phyloP scores from a whole-genome alignment of 1,140 invertebrate species.

The Pollicipes pollicipes region DNA sequence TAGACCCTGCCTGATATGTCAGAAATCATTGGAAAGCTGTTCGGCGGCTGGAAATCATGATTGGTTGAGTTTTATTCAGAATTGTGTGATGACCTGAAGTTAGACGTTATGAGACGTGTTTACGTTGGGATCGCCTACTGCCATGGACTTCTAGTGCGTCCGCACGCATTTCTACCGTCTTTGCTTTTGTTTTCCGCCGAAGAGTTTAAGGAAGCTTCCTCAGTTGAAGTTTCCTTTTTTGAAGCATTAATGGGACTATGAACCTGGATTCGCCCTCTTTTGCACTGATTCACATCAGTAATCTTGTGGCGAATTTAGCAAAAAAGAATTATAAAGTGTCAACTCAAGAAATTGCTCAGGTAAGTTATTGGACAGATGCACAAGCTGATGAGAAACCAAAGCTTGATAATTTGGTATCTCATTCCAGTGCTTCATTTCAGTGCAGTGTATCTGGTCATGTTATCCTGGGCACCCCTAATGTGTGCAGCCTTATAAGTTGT shows the following conservation, averaged over 20 bases:
- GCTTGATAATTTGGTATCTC: slow-evolving; percentile 13
- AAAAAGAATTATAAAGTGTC: slow-evolving; percentile 86
- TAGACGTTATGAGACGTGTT: no score
- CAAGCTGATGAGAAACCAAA: neutral
- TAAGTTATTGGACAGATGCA: slow-evolving; percentile 26
- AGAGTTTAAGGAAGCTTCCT: slow-evolving; percentile 18
- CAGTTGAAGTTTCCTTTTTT: slow-evolving; percentile 12
- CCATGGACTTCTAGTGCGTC: no score
- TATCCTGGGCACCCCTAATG: slow-evolving; percentile 7
- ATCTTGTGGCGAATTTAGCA: slow-evolving; percentile 79
- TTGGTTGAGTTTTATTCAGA: no score
- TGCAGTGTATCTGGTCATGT: slow-evolving; percentile 12
- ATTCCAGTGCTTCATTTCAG: no score
- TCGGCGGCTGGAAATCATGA: no score
- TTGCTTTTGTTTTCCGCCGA: no score
- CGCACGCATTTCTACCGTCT: no score
- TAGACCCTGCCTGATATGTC: no score
- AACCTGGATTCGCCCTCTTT: slow-evolving; percentile 20
- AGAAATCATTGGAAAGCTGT: no score
- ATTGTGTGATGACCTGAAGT: no score
- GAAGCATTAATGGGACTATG: slow-evolving; percentile 22
- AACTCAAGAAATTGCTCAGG: slow-evolving; percentile 59
- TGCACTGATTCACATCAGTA: slow-evolving; percentile 20
- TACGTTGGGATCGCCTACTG: no score
- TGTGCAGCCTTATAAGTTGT: neutral